Evolutionary conservation across 2,113 vertebrate species (phyloP).

Genomic region (Sakesphorus luctuosus): DNA sequence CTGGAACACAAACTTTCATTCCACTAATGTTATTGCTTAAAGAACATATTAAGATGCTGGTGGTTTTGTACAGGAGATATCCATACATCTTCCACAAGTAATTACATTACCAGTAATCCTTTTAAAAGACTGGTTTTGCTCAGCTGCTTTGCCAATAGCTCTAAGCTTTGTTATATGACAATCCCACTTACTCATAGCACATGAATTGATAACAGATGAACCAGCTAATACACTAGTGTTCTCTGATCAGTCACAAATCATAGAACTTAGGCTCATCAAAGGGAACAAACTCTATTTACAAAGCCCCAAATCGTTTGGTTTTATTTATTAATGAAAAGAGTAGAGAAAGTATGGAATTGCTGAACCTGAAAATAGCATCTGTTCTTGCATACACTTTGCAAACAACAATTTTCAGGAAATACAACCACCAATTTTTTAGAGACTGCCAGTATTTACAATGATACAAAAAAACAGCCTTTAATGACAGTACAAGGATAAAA

Average conservation of each 20-base stretch:
- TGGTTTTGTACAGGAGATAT: neutral
- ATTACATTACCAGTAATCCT: conserved; percentile 26
- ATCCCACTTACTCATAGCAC: neutral
- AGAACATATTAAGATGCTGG: neutral
- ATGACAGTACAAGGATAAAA: conserved; percentile 11
- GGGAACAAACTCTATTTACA: conserved; percentile 7
- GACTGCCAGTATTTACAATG: neutral
- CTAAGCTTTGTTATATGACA: conserved; percentile 24
- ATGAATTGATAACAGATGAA: conserved; percentile 31
- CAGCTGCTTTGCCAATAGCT: conserved; percentile 39
- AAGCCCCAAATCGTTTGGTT: neutral
- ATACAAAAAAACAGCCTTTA: neutral
- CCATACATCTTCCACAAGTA: conserved; percentile 6
- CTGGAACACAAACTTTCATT: neutral
- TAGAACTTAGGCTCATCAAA: neutral
- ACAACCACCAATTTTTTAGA: neutral
- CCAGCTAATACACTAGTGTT: neutral
- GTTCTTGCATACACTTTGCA: neutral
- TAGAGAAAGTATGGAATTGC: neutral
- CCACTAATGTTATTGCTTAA: neutral
- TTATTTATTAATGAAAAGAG: neutral
- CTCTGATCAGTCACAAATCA: neutral
- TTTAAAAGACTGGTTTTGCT: conserved; percentile 31
- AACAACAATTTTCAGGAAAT: neutral
- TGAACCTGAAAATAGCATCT: neutral